Evolutionary conservation across 2,113 vertebrate genomes (phyloP).

Genomic region (Motacilla alba): DNA sequence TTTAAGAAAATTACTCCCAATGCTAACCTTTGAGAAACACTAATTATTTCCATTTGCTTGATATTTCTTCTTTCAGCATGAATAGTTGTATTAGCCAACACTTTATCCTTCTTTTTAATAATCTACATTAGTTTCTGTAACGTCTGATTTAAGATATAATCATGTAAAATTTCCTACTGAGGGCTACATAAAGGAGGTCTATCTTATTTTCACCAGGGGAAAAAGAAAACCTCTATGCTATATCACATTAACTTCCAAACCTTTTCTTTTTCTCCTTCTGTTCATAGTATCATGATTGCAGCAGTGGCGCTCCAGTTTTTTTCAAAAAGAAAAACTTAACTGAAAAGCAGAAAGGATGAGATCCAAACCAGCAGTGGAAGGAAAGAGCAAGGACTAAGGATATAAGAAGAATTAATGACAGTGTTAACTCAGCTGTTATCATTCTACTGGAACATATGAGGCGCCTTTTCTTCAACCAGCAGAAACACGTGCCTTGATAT

Average conservation of each 20-base stretch:
- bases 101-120: not conserved
- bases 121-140: not conserved
- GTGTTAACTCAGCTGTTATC: not conserved
- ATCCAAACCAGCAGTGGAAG: not conserved
- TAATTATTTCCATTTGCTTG: conserved; percentile 17
- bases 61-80: not conserved
- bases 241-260: not conserved
- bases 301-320: not conserved
- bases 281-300: not conserved
- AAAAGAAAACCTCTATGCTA: not conserved
- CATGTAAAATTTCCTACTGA: not conserved
- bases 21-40: conserved; percentile 7
- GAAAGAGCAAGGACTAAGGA: not conserved
- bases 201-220: not conserved
- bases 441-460: not conserved
- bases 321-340: not conserved
- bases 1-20: conserved; percentile 31
- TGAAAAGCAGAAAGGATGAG: not conserved
- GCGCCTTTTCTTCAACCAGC: not conserved
- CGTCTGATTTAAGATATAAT: not conserved
- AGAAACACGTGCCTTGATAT: not conserved
- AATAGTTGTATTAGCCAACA: not conserved
- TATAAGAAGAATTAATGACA: not conserved
- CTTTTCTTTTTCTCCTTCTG: not conserved
- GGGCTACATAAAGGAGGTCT: not conserved